Base-by-base conservation (phyloP, 2,113 vertebrate species). In the Pitta sordida region DNA sequence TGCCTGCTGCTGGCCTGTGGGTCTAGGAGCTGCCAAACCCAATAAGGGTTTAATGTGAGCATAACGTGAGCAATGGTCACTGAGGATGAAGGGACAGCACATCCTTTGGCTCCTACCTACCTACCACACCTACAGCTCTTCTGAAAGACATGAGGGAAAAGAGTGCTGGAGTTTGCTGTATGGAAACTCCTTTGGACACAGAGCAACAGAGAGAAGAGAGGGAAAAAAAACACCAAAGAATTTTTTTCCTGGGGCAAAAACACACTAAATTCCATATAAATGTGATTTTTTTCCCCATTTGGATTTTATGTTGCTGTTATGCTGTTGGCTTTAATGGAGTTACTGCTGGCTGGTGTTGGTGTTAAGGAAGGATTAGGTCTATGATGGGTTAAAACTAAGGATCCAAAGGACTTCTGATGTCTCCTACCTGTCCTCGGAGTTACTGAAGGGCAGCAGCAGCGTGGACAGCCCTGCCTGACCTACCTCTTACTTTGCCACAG, bases 1-100 rank as follows among this genome's bases (percentile, higher is more conserved):
- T 76, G 58, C 65, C 62, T 84, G 30, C 15, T 81, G 37, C 86
- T 60, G 62, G 41, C 11, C 49, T 51, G 59, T 30, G 34, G 49
- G 19, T 82, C 65, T 83, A 10, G 41, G 36, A 52, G 49, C 53
- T 83, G 86, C 91, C 87, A 95, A 89, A 79, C 43, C 51, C 87
- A 73, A 7, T 2, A 3, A 39, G 32, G 21, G n/a, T n/a, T n/a
- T n/a, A n/a, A 80, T 59, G 52, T 83, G 67, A 90, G 26, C 6
- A n/a, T n/a, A 60, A 30, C 13, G 1, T 58, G 37, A 58, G 27
- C n/a, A 20, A 14, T 23, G 53, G 30, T 34, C 36, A 15, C 36
- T 2, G 24, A 52, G 49, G 39, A 53, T 77, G 32, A 56, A 68
- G 73, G 41, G 74, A 27, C 0, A 0, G 29, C 68, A 15, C 41